Conservation (phyloP, 2,888 invertebrate genomes). For the Caenorhabditis panamensis region DNA sequence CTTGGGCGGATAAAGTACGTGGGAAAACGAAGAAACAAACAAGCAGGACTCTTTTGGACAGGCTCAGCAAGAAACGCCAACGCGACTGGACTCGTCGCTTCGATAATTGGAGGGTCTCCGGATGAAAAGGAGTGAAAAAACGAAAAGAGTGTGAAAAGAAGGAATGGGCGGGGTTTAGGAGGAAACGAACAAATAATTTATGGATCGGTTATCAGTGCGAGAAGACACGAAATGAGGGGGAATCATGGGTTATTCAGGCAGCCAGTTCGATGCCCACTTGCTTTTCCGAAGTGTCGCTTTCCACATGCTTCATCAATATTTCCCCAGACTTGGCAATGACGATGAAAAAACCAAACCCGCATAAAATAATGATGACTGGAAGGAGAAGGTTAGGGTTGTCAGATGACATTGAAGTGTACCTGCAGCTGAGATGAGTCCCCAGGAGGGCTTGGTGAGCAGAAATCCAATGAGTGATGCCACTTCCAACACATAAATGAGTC, state of each 20-base stretch:
- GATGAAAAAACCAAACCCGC: constrained; percentile 68
- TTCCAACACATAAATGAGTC: constrained; percentile 73
- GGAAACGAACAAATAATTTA: constrained; percentile 1
- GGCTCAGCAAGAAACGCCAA: too few species aligned
- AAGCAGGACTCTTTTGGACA: background rate
- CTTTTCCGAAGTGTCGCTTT: constrained; percentile 15
- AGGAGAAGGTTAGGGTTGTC: background rate
- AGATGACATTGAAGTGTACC: constrained; percentile 11
- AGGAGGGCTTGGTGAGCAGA: constrained; percentile 69
- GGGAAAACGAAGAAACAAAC: constrained; percentile 24
- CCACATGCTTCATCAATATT: constrained; percentile 60
- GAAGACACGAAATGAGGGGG: background rate
- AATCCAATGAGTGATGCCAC: constrained; percentile 72
- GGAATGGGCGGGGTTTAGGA: background rate
- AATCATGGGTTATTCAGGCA: constrained; percentile 13
- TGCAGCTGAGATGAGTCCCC: constrained; percentile 66
- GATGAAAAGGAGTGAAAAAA: background rate
- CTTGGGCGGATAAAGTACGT: constrained; percentile 35
- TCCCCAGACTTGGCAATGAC: constrained; percentile 61
- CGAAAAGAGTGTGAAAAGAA: background rate
- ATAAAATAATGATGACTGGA: constrained; percentile 60
- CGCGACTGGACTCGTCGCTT: background rate
- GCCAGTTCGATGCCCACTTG: constrained; percentile 8
- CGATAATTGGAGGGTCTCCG: constrained; percentile 11
- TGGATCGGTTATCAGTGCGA: constrained; percentile 7